Conservation (phyloP, 2,113 vertebrate species). For the Elanoides forficatus region DNA sequence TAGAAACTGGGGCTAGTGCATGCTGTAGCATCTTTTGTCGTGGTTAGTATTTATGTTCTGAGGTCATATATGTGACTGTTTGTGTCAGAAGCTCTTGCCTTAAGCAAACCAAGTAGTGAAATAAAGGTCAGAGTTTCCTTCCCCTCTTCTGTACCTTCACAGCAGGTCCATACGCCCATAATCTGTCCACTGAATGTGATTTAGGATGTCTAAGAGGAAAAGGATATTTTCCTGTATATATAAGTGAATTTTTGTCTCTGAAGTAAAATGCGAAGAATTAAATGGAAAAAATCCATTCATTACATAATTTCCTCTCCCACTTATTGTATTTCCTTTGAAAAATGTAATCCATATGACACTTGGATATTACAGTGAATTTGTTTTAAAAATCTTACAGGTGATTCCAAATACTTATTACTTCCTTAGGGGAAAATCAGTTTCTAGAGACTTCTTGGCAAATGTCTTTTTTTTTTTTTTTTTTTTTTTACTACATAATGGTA, state of each 20-base stretch:
- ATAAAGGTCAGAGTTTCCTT: background rate
- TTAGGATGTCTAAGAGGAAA: conserved; percentile 25
- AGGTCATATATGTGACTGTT: background rate
- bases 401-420: conserved; percentile 22
- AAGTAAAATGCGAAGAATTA: conserved; percentile 24
- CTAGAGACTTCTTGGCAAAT: background rate
- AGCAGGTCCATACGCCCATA: background rate
- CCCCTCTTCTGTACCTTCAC: background rate
- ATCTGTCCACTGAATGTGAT: conserved; percentile 6
- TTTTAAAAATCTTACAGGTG: conserved; percentile 3
- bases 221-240: background rate
- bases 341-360: conserved; percentile 1
- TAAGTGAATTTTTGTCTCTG: background rate
- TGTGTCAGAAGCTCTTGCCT: background rate
- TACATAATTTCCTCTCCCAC: conserved; percentile 8
- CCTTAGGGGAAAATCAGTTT: conserved; percentile 36
- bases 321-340: conserved; percentile 35
- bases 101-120: background rate
- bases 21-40: background rate
- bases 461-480: background rate
- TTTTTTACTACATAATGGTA: background rate
- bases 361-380: background rate
- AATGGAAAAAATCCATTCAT: background rate
- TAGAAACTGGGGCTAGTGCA: background rate
- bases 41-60: background rate